Evolutionary conservation across 2,113 vertebrate genomes (phyloP), one percentile per base, ranked within the genome.

Genomic region (Chionodraco myersi): DNA sequence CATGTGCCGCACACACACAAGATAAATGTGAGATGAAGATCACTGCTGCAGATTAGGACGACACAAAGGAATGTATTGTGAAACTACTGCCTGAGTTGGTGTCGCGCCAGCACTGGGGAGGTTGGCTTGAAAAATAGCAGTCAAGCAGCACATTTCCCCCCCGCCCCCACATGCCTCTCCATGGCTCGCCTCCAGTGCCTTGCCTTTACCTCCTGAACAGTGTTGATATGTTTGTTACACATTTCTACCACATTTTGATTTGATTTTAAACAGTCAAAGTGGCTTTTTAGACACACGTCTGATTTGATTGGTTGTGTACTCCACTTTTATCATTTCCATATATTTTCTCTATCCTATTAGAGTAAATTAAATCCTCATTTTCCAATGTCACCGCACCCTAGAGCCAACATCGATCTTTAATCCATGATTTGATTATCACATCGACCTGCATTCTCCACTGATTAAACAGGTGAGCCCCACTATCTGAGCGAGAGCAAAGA

Each of bases 51-150:
- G 89, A 90, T 92, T 84, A 89, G 51, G 47, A 23, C 86, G 83
- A 88, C 79, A 88, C 90, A 83, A 76, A 90, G 72, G 84, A 88
- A 93, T 89, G 85, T 89, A 80, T 93, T 91, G 89, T 88, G 88
- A 88, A 92, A 85, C 83, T 58, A 14, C 48, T 77, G 79, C 52
- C 74, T 84, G 85, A 23, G 57, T 66, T 86, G 88, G 77, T 77
- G 10, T n/a, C 0, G 1, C 0, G 82, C 86, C 84, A 86, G 74
- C 15, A 0, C 51, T 56, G 26, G 14, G 49, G 78, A 80, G 77
- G 61, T 61, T 62, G 71, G 56, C 53, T 78, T 56, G 26, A 75
- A 84, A 83, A 73, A 34, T 67, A 77, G 80, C 63, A 79, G 72
- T 72, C 59, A 84, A 56, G 58, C 63, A 60, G 78, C 48, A 75